phyloP scores from a whole-genome alignment of 2,888 invertebrate genomes.

The Palloptera scutellata region DNA sequence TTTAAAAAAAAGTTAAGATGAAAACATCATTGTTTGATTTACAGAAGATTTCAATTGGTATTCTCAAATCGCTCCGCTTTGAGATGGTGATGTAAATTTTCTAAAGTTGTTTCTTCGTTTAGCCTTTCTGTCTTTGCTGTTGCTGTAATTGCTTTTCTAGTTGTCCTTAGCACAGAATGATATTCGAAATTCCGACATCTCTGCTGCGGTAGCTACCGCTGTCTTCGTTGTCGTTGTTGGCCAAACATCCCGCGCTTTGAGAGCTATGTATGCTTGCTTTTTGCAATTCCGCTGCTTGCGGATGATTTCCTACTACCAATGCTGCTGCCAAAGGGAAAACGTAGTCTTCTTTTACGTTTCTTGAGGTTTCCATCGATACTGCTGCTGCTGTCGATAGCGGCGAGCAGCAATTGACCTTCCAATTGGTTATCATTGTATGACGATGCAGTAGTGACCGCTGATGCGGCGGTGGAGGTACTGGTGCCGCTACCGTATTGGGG shows the following conservation, averaged over 20 bases:
- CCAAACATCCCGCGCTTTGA: slow-evolving; percentile 29
- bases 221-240: background rate
- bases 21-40: no score
- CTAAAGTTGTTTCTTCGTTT: no score
- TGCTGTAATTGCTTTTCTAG: no score
- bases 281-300: slow-evolving; percentile 22
- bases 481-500: slow-evolving; percentile 10
- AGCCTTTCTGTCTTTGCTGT: no score
- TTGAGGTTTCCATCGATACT: slow-evolving; percentile 37
- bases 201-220: no score
- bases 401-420: slow-evolving; percentile 30
- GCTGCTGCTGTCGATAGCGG: slow-evolving; percentile 25
- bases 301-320: slow-evolving; percentile 13
- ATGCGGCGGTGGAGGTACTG: slow-evolving; percentile 41
- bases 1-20: no score
- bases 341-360: slow-evolving; percentile 45
- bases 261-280: slow-evolving; percentile 32
- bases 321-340: slow-evolving; percentile 44
- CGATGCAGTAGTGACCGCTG: slow-evolving; percentile 42
- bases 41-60: no score
- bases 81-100: no score
- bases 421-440: slow-evolving; percentile 45
- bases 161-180: no score
- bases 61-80: no score
- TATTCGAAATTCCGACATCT: no score